These are phyloP conservation scores for Pseudachorutes palmiensis DNA, from an alignment of 1,140 invertebrate genomes.

Conservation along the genomic window DNA sequence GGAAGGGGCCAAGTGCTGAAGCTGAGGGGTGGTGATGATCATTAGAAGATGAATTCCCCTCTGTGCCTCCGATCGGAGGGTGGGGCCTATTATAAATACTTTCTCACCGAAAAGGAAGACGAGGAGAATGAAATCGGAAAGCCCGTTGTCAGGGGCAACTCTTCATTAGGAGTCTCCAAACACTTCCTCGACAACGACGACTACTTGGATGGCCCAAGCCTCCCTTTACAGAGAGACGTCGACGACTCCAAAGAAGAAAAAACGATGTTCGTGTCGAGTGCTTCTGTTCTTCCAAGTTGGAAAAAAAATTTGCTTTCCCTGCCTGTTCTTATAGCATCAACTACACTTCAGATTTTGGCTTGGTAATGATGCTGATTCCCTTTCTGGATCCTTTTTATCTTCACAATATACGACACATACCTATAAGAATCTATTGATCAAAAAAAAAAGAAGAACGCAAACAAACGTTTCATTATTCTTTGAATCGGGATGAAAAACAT, in stretches of 20 bases:
- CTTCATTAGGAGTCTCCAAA: not conserved
- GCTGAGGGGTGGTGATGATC: not conserved
- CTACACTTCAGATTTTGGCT: too few species aligned
- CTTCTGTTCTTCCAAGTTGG: not conserved
- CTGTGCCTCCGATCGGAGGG: not conserved
- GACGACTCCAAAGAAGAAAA: not conserved
- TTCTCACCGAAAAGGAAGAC: conserved; percentile 7
- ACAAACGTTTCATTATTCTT: too few species aligned
- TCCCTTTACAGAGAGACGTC: not conserved
- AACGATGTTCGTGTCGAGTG: not conserved
- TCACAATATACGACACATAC: too few species aligned
- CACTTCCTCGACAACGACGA: too few species aligned
- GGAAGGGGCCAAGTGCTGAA: too few species aligned
- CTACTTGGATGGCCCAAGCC: too few species aligned
- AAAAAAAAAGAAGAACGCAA: too few species aligned
- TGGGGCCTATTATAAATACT: conserved; percentile 11
- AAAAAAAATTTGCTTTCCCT: not conserved
- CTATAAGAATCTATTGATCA: too few species aligned
- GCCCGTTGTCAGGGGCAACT: conserved; percentile 11
- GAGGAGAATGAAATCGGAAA: not conserved
- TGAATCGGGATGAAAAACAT: too few species aligned
- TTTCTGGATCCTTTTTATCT: too few species aligned
- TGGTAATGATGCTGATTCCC: too few species aligned
- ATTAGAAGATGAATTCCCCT: not conserved
- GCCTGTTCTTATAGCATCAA: not conserved